phyloP scores from a whole-genome alignment of 2,888 invertebrate genomes.

The Drosophila mercatorum region DNA sequence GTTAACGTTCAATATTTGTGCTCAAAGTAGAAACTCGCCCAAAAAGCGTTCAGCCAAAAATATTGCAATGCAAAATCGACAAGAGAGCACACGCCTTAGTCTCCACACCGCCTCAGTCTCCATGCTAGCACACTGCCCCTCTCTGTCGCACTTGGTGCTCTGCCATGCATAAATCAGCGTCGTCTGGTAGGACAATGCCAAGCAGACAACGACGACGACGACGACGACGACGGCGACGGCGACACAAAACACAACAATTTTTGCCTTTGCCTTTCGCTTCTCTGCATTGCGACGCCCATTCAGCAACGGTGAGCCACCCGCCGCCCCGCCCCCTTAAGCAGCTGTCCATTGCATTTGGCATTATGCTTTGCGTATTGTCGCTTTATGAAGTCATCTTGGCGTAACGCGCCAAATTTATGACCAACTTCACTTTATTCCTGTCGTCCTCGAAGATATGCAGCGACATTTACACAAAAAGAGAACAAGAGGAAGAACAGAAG shows the following conservation, averaged over 20 bases:
- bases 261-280: slow-evolving; percentile 24
- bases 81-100: slow-evolving; percentile 35
- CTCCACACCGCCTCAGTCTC: background rate
- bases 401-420: slow-evolving; percentile 78
- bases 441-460: slow-evolving; percentile 65
- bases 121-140: slow-evolving; percentile 2
- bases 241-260: slow-evolving; percentile 75
- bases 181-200: slow-evolving; percentile 72
- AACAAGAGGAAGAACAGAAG: background rate
- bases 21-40: slow-evolving; percentile 58
- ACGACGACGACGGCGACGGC: slow-evolving; percentile 36
- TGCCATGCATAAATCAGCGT: slow-evolving; percentile 74
- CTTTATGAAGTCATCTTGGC: slow-evolving; percentile 80
- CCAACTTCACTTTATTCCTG: slow-evolving; percentile 76
- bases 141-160: slow-evolving; percentile 28
- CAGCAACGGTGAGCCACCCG: background rate
- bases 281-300: slow-evolving; percentile 66
- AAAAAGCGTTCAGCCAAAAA: slow-evolving; percentile 75
- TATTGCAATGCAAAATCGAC: slow-evolving; percentile 75
- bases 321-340: background rate
- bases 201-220: slow-evolving; percentile 46
- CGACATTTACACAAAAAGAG: slow-evolving; percentile 42
- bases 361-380: slow-evolving; percentile 80
- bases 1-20: slow-evolving; percentile 76
- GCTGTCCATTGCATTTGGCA: slow-evolving; percentile 68